Evolutionary conservation across 2,888 invertebrate genomes (phyloP), one percentile per base, ranked within the genome.

Genomic region (Myopa tessellatipennis): DNA sequence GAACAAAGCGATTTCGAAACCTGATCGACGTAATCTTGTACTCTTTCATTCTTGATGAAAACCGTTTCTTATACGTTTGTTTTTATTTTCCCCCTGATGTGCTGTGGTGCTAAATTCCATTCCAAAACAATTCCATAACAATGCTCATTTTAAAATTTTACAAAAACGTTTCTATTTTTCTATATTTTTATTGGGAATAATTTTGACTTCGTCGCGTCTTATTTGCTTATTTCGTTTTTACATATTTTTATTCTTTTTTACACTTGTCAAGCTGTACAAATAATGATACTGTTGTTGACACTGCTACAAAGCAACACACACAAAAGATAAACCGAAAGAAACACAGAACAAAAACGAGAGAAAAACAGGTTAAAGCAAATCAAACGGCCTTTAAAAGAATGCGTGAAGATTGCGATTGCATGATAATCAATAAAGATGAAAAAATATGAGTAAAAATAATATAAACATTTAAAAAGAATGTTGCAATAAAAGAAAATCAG

Each of bases 381-480:
- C 38, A 16, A 55, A 70, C 55, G 70, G 55, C 70, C 70, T 70
- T 70, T 55, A 34, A 36, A 70, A n/a, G 70, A 70, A 70, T 70
- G 70, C 34, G 70, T 55, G 70, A 70, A 70, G 52, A 70, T 70
- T 55, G 70, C n/a, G 16, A 70, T 70, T 70, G 34, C 52, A 70
- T 34, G 70, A 52, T 55, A 55, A 70, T 70, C 70, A 70, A 52
- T 26, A 16, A 70, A 34, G 52, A 70, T 26, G 36, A n/a, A 68
- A 70, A n/a, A 4, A 5, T 34, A n/a, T 16, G 16, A n/a, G 14
- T n/a, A n/a, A 16, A 55, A 55, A 55, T 8, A n/a, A 55, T 3
- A 55, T 45, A 26, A 26, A 26, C 26, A 10, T 45, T 45, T 45
- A 45, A 45, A 10, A 45, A 45, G 2, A 45, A 45, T 45, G 10